These are phyloP conservation scores for Premnoplex brunnescens DNA, from an alignment of 2,797 vertebrate genomes.

Conservation along the genomic window DNA sequence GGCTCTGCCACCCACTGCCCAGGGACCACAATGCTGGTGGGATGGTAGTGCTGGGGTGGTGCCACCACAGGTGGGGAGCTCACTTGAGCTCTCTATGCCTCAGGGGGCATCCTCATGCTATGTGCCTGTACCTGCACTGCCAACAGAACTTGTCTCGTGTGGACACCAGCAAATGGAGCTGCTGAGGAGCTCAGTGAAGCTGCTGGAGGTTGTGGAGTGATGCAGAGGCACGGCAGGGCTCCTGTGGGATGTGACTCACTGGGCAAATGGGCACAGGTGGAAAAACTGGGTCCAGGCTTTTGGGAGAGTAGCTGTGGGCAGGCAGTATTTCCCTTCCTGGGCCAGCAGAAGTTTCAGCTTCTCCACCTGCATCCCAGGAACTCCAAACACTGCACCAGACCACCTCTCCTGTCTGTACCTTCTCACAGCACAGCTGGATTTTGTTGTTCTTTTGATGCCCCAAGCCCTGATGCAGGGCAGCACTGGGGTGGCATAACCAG, in stretches of 20 bases:
- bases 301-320: background rate
- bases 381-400: fast-evolving
- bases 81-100: background rate
- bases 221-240: background rate
- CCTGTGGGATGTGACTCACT: background rate
- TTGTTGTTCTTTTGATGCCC: background rate
- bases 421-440: background rate
- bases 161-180: fast-evolving
- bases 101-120: background rate
- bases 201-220: background rate
- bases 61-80: background rate
- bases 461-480: background rate
- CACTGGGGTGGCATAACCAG: fast-evolving
- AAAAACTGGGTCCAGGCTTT: background rate
- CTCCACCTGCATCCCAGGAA: background rate
- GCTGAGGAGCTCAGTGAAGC: background rate
- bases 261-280: fast-evolving
- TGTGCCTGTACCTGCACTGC: background rate
- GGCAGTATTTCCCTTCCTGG: fast-evolving
- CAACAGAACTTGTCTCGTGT: fast-evolving
- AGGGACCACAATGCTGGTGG: fast-evolving
- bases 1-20: background rate
- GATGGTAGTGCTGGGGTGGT: background rate
- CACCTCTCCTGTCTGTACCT: background rate
- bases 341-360: background rate